A percentile compares a stretch with the other conserved stretches of the same genome.
Evolutionary conservation across 2,113 vertebrate genomes (phyloP).

Genomic region (Muntiacus reevesi): DNA sequence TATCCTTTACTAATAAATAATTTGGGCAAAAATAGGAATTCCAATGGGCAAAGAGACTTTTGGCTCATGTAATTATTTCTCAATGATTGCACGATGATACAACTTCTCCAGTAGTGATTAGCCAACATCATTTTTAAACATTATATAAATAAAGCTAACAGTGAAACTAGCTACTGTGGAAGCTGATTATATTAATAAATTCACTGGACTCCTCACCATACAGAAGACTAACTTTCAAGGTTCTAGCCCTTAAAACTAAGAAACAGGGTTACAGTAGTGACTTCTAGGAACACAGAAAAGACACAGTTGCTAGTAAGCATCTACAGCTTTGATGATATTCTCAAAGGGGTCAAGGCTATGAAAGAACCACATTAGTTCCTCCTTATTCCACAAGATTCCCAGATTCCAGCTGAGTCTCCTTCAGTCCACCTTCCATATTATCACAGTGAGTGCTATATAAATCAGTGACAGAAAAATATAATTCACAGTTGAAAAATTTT

Average conservation of each 20-base stretch:
- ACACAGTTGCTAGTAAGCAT: neutral
- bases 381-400: neutral
- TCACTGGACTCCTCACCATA: neutral
- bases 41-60: neutral
- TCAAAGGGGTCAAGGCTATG: neutral
- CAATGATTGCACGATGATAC: neutral
- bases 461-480: neutral
- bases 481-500: neutral
- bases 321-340: neutral
- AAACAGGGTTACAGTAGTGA: neutral
- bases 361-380: neutral
- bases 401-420: neutral
- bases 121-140: neutral
- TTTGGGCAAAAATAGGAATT: neutral
- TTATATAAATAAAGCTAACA: neutral
- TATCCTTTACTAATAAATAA: neutral
- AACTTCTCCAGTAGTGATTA: neutral
- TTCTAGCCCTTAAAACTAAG: neutral
- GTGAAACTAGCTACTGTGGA: neutral
- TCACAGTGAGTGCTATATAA: neutral
- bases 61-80: slow-evolving; percentile 5
- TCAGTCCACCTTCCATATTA: neutral
- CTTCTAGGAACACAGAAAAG: neutral
- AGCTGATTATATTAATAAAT: neutral
- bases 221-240: neutral